phyloP scores from a whole-genome alignment of 1,140 invertebrate species.

The Brachionus rubens region DNA sequence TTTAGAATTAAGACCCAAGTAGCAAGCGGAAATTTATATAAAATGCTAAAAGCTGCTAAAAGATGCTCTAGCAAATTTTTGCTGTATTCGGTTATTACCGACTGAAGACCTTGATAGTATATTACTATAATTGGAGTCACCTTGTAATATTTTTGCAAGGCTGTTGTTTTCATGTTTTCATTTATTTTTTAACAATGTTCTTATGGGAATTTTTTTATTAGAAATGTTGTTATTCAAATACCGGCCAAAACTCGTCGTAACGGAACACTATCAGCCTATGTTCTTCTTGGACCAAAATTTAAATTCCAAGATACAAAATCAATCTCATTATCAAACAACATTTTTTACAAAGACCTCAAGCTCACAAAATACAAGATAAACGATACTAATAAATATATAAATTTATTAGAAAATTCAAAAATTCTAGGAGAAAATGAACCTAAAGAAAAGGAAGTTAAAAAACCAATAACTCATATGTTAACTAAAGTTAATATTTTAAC shows the following conservation, averaged over 20 bases:
- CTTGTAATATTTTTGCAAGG: no score
- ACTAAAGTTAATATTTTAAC: background rate
- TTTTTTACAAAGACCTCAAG: background rate
- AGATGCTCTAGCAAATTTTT: no score
- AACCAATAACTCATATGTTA: conserved; percentile 34
- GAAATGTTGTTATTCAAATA: background rate
- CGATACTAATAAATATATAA: background rate
- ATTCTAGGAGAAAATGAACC: background rate
- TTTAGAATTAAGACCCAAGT: no score
- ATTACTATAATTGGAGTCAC: no score
- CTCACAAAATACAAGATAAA: conserved; percentile 9
- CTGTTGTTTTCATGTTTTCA: no score
- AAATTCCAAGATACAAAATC: background rate
- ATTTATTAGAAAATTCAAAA: conserved; percentile 41
- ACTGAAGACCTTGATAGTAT: no score
- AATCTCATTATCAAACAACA: background rate
- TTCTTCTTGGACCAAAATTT: background rate
- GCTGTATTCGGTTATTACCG: no score
- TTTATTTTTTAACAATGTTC: no score
- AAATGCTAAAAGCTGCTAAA: no score
- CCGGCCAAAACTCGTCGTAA: conserved; percentile 12
- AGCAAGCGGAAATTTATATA: no score
- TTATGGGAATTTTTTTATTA: no score
- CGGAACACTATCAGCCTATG: conserved; percentile 4
- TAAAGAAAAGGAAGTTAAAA: background rate